These are phyloP conservation scores for Wasmannia auropunctata DNA, from an alignment of 1,140 invertebrate species.

Conservation along the genomic window DNA sequence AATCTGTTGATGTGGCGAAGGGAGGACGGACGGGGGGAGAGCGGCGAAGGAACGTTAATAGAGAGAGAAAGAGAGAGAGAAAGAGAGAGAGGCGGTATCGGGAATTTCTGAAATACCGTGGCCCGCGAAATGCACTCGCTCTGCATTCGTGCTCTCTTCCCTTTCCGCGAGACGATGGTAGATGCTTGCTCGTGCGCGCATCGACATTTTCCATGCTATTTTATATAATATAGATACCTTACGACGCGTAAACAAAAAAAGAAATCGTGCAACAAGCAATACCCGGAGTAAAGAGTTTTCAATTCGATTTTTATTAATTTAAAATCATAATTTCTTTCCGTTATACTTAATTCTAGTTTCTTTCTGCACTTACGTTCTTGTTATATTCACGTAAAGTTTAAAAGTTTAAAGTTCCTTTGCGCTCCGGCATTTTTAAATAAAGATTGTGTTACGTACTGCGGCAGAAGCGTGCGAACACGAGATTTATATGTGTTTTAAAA, in stretches of 20 bases:
- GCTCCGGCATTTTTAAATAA: neutral
- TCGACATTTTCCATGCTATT: neutral
- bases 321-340: neutral
- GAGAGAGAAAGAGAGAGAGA: no score
- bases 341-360: neutral
- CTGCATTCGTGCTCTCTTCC: constrained; percentile 65
- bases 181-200: neutral
- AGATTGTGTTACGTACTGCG: neutral
- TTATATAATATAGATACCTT: neutral
- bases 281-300: neutral
- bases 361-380: neutral
- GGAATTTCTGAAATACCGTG: constrained; percentile 74
- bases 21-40: neutral
- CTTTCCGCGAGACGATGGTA: neutral
- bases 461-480: neutral
- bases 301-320: constrained; percentile 14
- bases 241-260: constrained; percentile 17
- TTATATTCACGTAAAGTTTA: neutral
- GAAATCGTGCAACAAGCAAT: neutral
- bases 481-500: constrained; percentile 5
- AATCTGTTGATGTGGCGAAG: neutral
- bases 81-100: constrained; percentile 65
- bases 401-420: no score
- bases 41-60: constrained; percentile 55
- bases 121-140: constrained; percentile 72